Evolutionary conservation across 2,888 invertebrate species (phyloP).

Genomic region (Elegia similella): DNA sequence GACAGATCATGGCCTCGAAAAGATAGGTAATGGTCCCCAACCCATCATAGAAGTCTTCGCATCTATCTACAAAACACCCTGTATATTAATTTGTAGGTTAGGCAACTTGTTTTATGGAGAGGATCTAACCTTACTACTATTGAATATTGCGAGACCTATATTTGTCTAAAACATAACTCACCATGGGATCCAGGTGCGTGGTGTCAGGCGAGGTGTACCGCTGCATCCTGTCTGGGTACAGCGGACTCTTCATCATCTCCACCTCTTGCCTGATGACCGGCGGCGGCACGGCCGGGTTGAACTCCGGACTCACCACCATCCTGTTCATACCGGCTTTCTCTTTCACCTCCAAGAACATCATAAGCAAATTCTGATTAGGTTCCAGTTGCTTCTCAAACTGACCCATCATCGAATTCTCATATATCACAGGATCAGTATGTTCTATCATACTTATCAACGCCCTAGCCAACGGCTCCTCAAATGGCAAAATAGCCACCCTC

Average conservation of each 20-base stretch:
- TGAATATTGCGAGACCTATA: no score
- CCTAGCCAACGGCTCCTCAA: slow-evolving; percentile 41
- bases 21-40: no score
- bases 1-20: no score
- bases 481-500: slow-evolving; percentile 57
- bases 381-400: slow-evolving; percentile 47
- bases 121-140: no score
- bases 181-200: slow-evolving; percentile 52
- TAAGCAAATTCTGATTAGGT: slow-evolving; percentile 32
- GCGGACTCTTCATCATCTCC: slow-evolving; percentile 14
- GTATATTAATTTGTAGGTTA: no score
- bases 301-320: slow-evolving; percentile 11
- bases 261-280: slow-evolving; percentile 17
- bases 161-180: slow-evolving; percentile 46
- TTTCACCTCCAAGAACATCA: slow-evolving; percentile 35
- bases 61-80: no score
- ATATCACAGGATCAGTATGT: slow-evolving; percentile 46
- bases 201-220: slow-evolving; percentile 58
- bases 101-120: no score
- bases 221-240: slow-evolving; percentile 26
- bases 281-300: slow-evolving; percentile 13
- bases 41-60: no score
- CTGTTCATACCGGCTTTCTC: slow-evolving; percentile 12
- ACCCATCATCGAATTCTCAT: slow-evolving; percentile 40
- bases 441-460: slow-evolving; percentile 49